Evolutionary conservation across 2,888 invertebrate species (phyloP), one percentile per base, ranked within the genome.

Genomic region (Carcina quercana): DNA sequence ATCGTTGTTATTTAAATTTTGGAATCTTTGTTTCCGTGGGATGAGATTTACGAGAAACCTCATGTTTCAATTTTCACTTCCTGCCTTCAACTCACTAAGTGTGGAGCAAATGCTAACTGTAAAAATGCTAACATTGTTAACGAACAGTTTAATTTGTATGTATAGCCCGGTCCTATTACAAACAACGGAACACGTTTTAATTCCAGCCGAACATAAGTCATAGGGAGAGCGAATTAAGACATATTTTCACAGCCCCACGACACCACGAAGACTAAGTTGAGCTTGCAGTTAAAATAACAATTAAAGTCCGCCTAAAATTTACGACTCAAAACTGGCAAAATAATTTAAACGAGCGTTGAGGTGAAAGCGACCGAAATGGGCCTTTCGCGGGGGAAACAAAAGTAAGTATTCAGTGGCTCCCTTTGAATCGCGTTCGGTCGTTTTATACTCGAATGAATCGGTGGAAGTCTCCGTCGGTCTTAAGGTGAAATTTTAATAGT

Each of bases 211-310:
- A 76, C 75, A 70, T 78, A 72, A 82, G 80, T 80, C 78, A 80
- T 76, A 74, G 67, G 71, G 70, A 54, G 59, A 57, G 59, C 61
- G 79, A 76, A 82, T 82, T 74, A 82, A 82, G 80, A 80, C 79
- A 78, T 79, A 80, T 80, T 80, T 82, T 71, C 69, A 62, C 62
- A 50, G 57, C 63, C 70, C 70, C 63, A 50, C 8, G 47, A 53
- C 52, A 53, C 49, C 44, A 58, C 47, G 59, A 68, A 61, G 66
- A 70, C 74, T 70, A 73, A 70, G 75, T 78, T 70, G 69, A 73
- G 70, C 69, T 76, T 73, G 80, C 83, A 82, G 80, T 83, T 79
- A 83, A 82, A 83, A 78, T 79, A 79, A 83, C 80, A 83, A 83
- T 83, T 83, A 83, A 83, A 83, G 82, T 83, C 83, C 65, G 59